Conservation (phyloP, 2,113 vertebrate genomes). For the Pseudorectes ferrugineus region DNA sequence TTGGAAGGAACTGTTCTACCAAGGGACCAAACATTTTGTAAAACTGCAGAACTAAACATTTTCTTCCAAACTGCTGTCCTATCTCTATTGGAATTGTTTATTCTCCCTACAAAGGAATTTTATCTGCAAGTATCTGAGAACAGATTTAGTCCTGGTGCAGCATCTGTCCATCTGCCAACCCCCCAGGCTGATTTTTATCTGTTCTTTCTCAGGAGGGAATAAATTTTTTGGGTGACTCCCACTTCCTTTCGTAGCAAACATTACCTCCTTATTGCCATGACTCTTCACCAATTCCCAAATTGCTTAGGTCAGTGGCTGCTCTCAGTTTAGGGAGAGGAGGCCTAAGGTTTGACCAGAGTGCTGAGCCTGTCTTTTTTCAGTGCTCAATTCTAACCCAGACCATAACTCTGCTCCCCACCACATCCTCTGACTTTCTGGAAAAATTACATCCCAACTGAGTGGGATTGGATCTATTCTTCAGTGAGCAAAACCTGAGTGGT, state of each 20-base stretch:
- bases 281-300: background rate
- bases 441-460: background rate
- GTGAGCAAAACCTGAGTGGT: background rate
- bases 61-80: background rate
- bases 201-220: background rate
- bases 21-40: background rate
- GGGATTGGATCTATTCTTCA: background rate
- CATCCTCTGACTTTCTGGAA: background rate
- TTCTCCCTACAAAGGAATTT: background rate
- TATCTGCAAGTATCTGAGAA: background rate
- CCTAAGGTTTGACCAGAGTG: background rate
- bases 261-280: background rate
- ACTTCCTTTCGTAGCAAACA: background rate
- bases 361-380: background rate
- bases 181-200: background rate
- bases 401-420: background rate
- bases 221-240: background rate
- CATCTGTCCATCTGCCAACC: background rate
- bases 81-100: background rate
- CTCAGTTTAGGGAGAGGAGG: background rate
- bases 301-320: background rate
- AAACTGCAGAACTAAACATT: background rate
- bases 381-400: background rate
- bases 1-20: background rate
- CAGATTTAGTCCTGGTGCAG: background rate